Percentiles rank a stretch among this genome's conserved stretches.
Conservation (phyloP, 2,888 invertebrate genomes). For the Pemphredon lugubris region DNA sequence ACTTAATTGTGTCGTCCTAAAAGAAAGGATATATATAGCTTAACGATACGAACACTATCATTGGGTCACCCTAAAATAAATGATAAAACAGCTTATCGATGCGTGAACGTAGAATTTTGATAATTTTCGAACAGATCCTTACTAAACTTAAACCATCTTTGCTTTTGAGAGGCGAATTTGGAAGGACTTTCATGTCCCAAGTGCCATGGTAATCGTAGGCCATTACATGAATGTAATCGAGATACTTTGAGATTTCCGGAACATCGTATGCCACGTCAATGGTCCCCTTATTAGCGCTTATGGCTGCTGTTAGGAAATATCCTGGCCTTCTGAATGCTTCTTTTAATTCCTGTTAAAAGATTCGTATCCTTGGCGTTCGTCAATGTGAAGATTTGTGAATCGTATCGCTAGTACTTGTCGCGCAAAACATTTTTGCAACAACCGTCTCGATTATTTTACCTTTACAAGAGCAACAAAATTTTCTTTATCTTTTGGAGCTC, state of each 20-base stretch:
- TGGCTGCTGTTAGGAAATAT: slow-evolving; percentile 90
- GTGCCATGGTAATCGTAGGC: slow-evolving; percentile 94
- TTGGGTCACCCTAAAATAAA: too few species aligned
- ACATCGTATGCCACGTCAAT: slow-evolving; percentile 91
- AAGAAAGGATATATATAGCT: neutral
- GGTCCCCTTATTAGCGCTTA: slow-evolving; percentile 89
- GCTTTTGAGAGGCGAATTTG: slow-evolving; percentile 89
- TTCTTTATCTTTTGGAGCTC: slow-evolving; percentile 87
- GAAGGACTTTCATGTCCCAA: slow-evolving; percentile 89
- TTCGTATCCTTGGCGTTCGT: too few species aligned
- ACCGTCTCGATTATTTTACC: slow-evolving; percentile 79
- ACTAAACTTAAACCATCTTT: slow-evolving; percentile 86
- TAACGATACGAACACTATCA: too few species aligned
- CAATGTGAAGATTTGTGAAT: too few species aligned
- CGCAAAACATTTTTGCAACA: too few species aligned
- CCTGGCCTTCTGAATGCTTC: slow-evolving; percentile 86
- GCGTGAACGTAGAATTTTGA: too few species aligned
- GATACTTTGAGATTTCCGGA: slow-evolving; percentile 82
- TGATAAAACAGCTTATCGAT: too few species aligned
- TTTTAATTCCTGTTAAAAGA: slow-evolving; percentile 84
- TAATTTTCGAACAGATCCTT: too few species aligned
- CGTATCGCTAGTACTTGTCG: too few species aligned
- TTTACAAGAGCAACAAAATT: slow-evolving; percentile 90
- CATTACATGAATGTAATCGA: slow-evolving; percentile 91
- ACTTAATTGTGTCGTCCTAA: slow-evolving; percentile 89